Base-by-base conservation (phyloP, 2,113 vertebrate species). In the Pongo pygmaeus region DNA sequence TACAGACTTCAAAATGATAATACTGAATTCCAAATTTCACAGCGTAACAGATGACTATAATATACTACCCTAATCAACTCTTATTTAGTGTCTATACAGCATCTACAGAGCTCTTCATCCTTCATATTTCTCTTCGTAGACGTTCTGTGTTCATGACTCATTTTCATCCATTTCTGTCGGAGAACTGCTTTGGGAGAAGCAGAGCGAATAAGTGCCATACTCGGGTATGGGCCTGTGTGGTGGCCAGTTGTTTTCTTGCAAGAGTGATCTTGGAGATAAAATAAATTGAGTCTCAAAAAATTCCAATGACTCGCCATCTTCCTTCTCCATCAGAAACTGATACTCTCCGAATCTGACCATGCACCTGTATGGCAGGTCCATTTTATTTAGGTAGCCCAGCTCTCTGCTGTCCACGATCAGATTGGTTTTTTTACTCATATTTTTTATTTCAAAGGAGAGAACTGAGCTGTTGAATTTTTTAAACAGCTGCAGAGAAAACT, bases 401-500 rank as follows among this genome's bases (percentile, higher is more conserved):
- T 98, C 97, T 0, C 77, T 91, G 11, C 98, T 97, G 95, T 99
- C 98, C 38, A 99, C 99, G 0, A 93, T 52, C 87, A 99, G 48
- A 0, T 70, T 98, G 0, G 98, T 99, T 97, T 91, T 99, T 98
- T 99, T 99, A 98, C 99, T 99, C 98, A 99, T 64, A 97, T 99
- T 99, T 99, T 99, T 99, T 38, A 99, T 98, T 97, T 98, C 98
- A 88, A 99, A 99, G 11, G 97, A 98, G 55, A 98, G 93, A 5
- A 99, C 98, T 0, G 98, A 88, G 97, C 98, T 99, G 46, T 98
- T 96, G 2, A 99, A 97, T 0, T 97, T 98, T 50, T 98, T 99
- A 98, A 99, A 99, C 3, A 99, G 98, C 0, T 99, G 98, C 85
- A 99, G 6, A 12, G 98, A 96, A 94, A 99, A 99, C 98, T 99